Evolutionary conservation across 2,797 vertebrate species (phyloP), one percentile per base, ranked within the genome.

Genomic region (Chiloscyllium punctatum): DNA sequence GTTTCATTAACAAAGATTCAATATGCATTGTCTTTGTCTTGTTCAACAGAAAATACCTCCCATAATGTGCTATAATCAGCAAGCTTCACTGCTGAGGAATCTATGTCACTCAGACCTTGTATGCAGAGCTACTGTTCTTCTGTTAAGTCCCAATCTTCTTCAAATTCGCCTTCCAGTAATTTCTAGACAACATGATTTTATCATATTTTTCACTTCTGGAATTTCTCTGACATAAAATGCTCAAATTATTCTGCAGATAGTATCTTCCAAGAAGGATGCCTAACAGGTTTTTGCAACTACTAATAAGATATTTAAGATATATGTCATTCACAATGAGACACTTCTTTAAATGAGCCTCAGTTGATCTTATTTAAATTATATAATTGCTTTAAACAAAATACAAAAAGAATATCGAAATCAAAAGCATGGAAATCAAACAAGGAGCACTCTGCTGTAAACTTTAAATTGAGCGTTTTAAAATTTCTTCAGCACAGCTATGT

Each of bases 1-100:
- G 69, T 53, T 94, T 53, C 48, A 94, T 74, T 74, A 72, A 94
- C 68, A 94, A 94, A 74, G 94, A 94, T 53, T 95, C 94, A 53
- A 95, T 95, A 77, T 74, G 94, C 27, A 95, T 72, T 57, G 72
- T 95, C 94, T 95, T 53, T 74, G 27, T 77, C 48, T 77, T 77
- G 27, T 33, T 71, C 71, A 94, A 74, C 94, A 94, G 66, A 94
- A 94, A 94, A 30, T 94, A 94, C 48, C 71, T 74, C 42, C 13
- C 7, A 15, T 77, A 30, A 57, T 27, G 30, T 33, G 62, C n/a
- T 69, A 25, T 37, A 69, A 92, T 69, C 90, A 92, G 66, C 1
- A 62, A 25, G 33, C 66, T 48, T 77, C 69, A 57, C 71, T 74
- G 51, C 42, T 53, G 48, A 53, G 15, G 16, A 74, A 74, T 74